Evolutionary conservation across 23 tunicate genomes (phyloP).

Genomic region (Trididemnum clinides): DNA sequence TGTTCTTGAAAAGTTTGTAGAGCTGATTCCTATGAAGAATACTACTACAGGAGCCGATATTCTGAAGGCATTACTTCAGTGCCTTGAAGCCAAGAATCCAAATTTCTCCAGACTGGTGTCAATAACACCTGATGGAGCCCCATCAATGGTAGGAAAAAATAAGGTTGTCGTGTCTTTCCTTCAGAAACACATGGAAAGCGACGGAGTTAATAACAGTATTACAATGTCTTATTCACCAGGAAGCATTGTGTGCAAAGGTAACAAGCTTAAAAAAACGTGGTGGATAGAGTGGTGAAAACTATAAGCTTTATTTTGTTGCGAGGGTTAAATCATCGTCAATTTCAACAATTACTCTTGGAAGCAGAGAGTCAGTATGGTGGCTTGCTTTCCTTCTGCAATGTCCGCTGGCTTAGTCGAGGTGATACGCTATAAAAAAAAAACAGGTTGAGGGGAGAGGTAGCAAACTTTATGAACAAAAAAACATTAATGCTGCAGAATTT

Average conservation of each 20-base stretch:
- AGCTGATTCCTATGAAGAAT: conserved; percentile 66
- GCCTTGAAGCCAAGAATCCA: conserved; percentile 58
- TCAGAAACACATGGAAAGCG: conserved; percentile 62
- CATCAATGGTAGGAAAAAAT: conserved; percentile 54
- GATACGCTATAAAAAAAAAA: conserved; percentile 43
- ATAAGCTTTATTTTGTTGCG: conserved; percentile 34
- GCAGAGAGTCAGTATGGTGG: conserved; percentile 68
- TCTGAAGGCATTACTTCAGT: conserved; percentile 68
- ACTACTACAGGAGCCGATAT: conserved; percentile 74
- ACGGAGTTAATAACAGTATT: conserved; percentile 51
- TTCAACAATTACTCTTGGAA: conserved; percentile 55
- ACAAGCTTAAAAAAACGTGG: conserved; percentile 28
- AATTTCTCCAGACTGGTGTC: conserved; percentile 51
- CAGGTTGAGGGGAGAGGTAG: conserved; percentile 30
- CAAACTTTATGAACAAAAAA: conserved; percentile 39
- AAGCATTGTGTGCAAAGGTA: conserved; percentile 76
- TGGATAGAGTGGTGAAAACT: conserved; percentile 62
- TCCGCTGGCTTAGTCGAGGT: conserved; percentile 76
- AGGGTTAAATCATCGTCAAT: conserved; percentile 63
- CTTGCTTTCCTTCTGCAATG: conserved; percentile 62
- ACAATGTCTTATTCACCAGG: conserved; percentile 72
- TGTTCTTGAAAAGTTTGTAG: conserved; percentile 74
- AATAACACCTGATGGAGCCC: conserved; percentile 57
- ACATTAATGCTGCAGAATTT: conserved; percentile 38
- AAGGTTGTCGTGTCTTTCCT: conserved; percentile 58